phyloP scores from a whole-genome alignment of 2,113 vertebrate species.

The Hippolais icterina region DNA sequence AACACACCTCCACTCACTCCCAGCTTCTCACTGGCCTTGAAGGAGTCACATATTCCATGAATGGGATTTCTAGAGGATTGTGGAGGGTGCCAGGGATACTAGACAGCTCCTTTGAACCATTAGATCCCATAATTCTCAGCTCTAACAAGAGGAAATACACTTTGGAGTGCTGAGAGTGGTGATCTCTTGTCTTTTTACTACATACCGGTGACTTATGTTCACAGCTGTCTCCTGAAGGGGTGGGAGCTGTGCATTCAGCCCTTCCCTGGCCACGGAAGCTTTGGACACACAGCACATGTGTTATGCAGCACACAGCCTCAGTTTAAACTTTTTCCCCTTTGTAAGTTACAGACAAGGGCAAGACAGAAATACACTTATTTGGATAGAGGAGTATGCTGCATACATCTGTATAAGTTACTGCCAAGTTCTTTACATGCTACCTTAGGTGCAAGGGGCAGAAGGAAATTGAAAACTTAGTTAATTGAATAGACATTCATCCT shows the following conservation, averaged over 20 bases:
- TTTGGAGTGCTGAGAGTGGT: background rate
- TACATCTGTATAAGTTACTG: background rate
- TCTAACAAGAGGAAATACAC: background rate
- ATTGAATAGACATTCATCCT: background rate
- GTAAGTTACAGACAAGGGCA: background rate
- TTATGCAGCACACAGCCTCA: background rate
- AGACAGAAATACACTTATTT: background rate
- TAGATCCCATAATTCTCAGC: background rate
- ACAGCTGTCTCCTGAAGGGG: background rate
- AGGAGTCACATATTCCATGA: background rate
- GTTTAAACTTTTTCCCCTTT: background rate
- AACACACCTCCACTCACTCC: background rate
- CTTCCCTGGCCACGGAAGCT: background rate
- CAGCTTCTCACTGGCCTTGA: background rate
- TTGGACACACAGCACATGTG: rapidly evolving
- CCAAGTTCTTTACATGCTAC: background rate
- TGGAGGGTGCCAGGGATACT: background rate
- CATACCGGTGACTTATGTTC: background rate
- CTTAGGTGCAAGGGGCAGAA: background rate
- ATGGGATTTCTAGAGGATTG: background rate
- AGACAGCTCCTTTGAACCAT: background rate
- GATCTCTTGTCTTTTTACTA: background rate
- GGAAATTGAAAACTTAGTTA: background rate
- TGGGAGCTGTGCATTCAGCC: background rate
- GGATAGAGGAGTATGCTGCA: background rate